A percentile compares a stretch with the other conserved stretches of the same genome.
These are phyloP conservation scores for Cromileptes altivelis DNA, from an alignment of 2,113 vertebrate species.

Conservation along the genomic window DNA sequence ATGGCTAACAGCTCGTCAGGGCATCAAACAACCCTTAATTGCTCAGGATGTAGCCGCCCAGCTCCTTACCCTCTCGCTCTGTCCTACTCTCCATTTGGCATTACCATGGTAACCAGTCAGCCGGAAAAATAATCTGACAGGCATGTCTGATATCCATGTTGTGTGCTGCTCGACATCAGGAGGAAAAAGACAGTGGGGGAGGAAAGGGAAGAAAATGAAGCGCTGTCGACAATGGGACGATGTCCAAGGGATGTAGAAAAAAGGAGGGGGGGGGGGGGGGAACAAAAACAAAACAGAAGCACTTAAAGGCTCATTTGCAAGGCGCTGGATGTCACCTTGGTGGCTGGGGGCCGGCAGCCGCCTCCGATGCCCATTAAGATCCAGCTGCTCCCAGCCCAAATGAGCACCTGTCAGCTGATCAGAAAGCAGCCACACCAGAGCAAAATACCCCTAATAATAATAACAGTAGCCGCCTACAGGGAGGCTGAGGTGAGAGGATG, in stretches of 20 bases:
- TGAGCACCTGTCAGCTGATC: conserved; percentile 71
- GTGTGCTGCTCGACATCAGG: conserved; percentile 39
- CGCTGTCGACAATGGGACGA: conserved; percentile 37
- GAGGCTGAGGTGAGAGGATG: background rate
- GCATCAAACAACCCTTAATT: conserved; percentile 77
- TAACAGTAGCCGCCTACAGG: conserved; percentile 16
- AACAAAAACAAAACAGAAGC: conserved; percentile 16
- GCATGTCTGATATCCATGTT: conserved; percentile 55
- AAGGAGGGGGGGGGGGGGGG: no score
- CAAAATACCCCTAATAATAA: conserved; percentile 32
- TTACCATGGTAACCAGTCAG: conserved; percentile 76
- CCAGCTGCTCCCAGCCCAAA: conserved; percentile 63
- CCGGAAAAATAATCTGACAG: conserved; percentile 61
- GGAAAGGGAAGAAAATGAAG: background rate
- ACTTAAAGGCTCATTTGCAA: conserved; percentile 73
- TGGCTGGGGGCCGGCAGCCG: conserved; percentile 33
- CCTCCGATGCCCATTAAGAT: conserved; percentile 67
- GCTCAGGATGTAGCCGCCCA: conserved; percentile 65
- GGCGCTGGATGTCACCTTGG: conserved; percentile 66
- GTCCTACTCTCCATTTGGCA: conserved; percentile 57
- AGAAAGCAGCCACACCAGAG: conserved; percentile 26
- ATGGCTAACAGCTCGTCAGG: conserved; percentile 68
- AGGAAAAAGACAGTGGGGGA: conserved; percentile 17
- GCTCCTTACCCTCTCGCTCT: conserved; percentile 55
- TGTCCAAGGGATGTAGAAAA: conserved; percentile 22